Percentiles rank a stretch among this genome's conserved stretches.
Evolutionary conservation across 2,888 invertebrate genomes (phyloP).

Genomic region (Phytoseiulus persimilis): DNA sequence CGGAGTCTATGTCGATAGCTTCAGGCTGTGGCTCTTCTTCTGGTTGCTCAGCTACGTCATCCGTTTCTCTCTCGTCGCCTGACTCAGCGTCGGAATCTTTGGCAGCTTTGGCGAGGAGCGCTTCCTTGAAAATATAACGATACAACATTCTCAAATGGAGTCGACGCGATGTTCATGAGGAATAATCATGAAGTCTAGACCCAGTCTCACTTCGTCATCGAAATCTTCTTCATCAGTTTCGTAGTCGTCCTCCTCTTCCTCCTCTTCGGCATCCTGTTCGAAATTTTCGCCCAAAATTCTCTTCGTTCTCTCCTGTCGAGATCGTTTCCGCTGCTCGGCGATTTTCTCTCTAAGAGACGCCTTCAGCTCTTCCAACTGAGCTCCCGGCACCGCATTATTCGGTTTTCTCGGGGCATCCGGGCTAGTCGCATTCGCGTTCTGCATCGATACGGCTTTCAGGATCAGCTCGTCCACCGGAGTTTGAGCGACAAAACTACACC

Average conservation of each 20-base stretch:
- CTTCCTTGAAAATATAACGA: background rate
- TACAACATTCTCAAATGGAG: too few relatives aligned
- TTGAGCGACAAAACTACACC: background rate
- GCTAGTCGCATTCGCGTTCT: background rate
- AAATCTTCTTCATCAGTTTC: background rate
- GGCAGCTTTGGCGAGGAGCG: background rate
- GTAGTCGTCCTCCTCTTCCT: slow-evolving; percentile 7
- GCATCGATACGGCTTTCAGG: slow-evolving; percentile 9
- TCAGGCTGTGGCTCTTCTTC: background rate
- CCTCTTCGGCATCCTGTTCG: background rate
- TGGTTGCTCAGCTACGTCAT: background rate
- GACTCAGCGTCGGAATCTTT: too few relatives aligned
- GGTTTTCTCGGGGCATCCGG: background rate
- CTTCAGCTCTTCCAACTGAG: slow-evolving; percentile 12
- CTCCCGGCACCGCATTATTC: background rate
- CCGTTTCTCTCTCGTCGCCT: slow-evolving; percentile 12
- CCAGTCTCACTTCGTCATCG: slow-evolving; percentile 10
- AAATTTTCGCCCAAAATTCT: background rate
- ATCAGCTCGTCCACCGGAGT: slow-evolving; percentile 28
- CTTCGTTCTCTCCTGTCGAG: background rate
- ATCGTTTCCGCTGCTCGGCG: background rate
- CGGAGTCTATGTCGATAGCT: background rate
- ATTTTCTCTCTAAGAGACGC: background rate
- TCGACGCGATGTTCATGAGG: background rate
- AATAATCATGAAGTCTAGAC: background rate